A percentile compares a stretch with the other conserved stretches of the same genome.
Conservation (phyloP, 2,888 invertebrate genomes). For the Caenorhabditis macrosperma region DNA sequence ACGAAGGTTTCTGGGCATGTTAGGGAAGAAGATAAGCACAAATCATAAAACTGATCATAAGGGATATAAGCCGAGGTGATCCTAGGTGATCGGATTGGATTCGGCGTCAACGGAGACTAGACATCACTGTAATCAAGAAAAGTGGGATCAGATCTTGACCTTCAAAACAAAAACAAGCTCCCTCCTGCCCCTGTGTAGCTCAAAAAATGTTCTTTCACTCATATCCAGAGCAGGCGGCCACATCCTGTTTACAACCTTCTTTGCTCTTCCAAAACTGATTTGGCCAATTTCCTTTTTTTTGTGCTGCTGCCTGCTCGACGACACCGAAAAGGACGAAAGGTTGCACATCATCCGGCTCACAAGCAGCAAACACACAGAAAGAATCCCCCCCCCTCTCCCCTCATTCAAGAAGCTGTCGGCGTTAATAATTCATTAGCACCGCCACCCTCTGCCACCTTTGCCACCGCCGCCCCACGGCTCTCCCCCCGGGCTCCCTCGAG, state of each 20-base stretch:
- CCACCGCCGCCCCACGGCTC: background rate
- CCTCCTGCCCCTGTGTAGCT: no score
- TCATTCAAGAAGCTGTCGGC: background rate
- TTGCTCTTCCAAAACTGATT: slow-evolving; percentile 22
- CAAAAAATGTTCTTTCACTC: no score
- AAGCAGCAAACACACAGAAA: background rate
- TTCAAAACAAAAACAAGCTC: no score
- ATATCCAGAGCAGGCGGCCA: no score
- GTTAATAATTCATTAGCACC: background rate
- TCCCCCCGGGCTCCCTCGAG: background rate
- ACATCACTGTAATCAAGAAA: no score
- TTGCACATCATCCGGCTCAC: slow-evolving; percentile 6
- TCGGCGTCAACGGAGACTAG: no score
- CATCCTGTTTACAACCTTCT: slow-evolving; percentile 11
- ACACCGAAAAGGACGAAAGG: slow-evolving; percentile 29
- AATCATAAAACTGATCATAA: no score
- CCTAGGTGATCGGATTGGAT: no score
- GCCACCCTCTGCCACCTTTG: background rate
- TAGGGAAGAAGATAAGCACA: no score
- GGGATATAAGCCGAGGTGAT: no score
- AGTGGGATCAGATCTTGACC: no score
- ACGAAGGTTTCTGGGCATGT: no score
- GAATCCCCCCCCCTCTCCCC: background rate
- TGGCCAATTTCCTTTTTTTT: slow-evolving; percentile 29
- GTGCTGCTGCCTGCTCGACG: background rate